These are phyloP conservation scores for Phrynocephalus versicolor DNA, from an alignment of 2,113 vertebrate species.

Conservation along the genomic window DNA sequence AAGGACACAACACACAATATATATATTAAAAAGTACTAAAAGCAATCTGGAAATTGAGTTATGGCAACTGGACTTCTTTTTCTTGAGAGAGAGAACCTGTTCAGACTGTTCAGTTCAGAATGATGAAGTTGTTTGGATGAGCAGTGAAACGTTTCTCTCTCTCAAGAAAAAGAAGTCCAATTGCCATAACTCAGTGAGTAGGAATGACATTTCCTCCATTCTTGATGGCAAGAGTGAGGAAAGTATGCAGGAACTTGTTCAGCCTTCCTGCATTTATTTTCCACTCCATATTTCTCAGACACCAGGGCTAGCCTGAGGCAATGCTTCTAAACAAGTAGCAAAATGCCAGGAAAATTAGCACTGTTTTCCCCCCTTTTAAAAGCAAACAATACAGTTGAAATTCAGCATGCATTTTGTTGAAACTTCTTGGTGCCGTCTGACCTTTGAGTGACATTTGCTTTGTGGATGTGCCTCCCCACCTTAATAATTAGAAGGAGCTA, in stretches of 20 bases:
- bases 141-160: too few relatives aligned
- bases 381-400: constrained; percentile 45
- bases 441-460: constrained; percentile 64
- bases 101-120: too few relatives aligned
- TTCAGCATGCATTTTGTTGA: constrained; percentile 22
- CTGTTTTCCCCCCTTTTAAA: background rate
- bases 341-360: constrained; percentile 61
- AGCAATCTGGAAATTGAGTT: too few relatives aligned
- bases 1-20: too few relatives aligned
- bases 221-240: constrained; percentile 16
- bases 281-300: constrained; percentile 27
- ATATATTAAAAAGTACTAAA: too few relatives aligned
- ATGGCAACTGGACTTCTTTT: too few relatives aligned
- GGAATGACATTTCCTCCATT: background rate
- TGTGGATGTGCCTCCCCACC: constrained; percentile 16
- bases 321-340: constrained; percentile 39
- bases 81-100: too few relatives aligned
- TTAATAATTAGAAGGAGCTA: background rate
- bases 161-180: too few relatives aligned
- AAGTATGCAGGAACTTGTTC: background rate
- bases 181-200: too few relatives aligned
- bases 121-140: too few relatives aligned
- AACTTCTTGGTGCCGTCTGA: constrained; percentile 43
- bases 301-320: constrained; percentile 52
- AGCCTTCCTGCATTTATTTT: constrained; percentile 15